Conservation (phyloP, 1,140 invertebrate species). For the Drosophila takahashii region DNA sequence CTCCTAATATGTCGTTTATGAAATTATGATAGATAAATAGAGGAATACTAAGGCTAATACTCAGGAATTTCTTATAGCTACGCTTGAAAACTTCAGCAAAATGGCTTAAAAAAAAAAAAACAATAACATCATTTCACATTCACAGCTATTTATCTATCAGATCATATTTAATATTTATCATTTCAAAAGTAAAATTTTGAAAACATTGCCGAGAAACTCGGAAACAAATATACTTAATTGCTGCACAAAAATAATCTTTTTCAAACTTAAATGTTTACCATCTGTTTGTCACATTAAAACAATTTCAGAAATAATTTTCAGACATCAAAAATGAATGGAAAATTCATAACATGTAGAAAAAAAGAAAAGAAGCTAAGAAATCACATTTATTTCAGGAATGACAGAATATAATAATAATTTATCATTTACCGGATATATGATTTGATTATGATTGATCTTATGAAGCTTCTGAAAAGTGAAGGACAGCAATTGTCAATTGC, state of each 20-base stretch:
- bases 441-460: neutral
- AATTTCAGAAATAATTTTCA: neutral
- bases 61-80: no score
- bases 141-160: no score
- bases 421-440: neutral
- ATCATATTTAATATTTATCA: no score
- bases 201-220: neutral
- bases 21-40: no score
- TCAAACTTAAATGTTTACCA: neutral
- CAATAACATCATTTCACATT: no score
- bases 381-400: neutral
- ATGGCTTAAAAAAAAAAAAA: no score
- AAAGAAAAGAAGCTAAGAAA: neutral
- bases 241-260: neutral
- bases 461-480: neutral
- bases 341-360: neutral
- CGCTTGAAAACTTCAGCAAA: no score
- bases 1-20: no score
- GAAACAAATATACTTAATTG: neutral
- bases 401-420: no score
- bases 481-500: neutral
- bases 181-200: neutral
- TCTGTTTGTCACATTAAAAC: neutral
- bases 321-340: neutral
- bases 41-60: no score